Evolutionary conservation across 2,113 vertebrate species (phyloP).

Genomic region (Psettodes erumei): DNA sequence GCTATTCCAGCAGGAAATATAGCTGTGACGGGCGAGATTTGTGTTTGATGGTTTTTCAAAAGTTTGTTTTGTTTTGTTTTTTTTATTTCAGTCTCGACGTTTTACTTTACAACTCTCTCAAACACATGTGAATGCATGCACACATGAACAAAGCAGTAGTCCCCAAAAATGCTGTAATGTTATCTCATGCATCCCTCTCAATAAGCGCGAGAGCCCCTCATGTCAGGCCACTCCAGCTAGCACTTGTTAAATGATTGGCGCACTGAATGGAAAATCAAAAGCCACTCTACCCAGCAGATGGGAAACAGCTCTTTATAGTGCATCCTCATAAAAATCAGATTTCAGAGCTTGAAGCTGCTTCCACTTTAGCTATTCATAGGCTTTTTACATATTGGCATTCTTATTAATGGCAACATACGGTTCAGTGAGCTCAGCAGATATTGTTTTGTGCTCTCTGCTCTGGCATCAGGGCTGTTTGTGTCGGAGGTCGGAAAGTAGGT

Average conservation of each 20-base stretch:
- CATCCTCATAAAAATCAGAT: conserved; percentile 41
- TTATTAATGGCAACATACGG: conserved; percentile 20
- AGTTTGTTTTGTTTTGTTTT: neutral
- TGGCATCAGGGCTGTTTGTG: neutral
- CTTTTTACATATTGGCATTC: conserved; percentile 41
- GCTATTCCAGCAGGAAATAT: neutral
- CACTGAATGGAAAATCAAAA: conserved; percentile 65
- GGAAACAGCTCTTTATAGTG: conserved; percentile 51
- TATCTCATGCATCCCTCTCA: conserved; percentile 53
- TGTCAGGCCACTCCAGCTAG: conserved; percentile 46
- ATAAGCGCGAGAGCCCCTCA: conserved; percentile 60
- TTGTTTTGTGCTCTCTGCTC: conserved; percentile 9
- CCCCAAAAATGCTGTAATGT: conserved; percentile 44
- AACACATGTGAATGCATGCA: conserved; percentile 14
- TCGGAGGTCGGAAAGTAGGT: neutral
- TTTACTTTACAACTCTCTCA: conserved; percentile 7
- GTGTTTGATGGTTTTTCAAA: conserved; percentile 29
- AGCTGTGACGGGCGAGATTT: neutral
- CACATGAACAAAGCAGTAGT: conserved; percentile 21
- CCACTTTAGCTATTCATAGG: conserved; percentile 40
- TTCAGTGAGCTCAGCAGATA: conserved; percentile 18
- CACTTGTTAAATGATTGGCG: conserved; percentile 70
- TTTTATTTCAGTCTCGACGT: conserved; percentile 8
- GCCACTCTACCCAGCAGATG: conserved; percentile 46
- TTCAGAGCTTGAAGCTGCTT: conserved; percentile 32